A percentile compares a stretch with the other conserved stretches of the same genome.
These are phyloP conservation scores for Maniola jurtina DNA, from an alignment of 1,140 invertebrate genomes.

Conservation along the genomic window DNA sequence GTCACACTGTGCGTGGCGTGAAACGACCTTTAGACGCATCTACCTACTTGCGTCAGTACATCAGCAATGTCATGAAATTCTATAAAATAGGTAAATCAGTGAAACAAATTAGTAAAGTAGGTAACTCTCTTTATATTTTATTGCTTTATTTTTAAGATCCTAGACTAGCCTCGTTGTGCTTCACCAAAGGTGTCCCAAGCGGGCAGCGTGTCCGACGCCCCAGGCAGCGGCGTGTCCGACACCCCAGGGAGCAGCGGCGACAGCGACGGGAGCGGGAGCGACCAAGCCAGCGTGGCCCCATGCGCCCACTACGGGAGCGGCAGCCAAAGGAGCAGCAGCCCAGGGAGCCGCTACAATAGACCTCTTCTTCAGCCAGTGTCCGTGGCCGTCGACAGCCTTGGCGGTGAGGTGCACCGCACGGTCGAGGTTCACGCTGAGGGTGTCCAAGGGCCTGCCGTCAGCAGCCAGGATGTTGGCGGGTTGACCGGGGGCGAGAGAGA, in stretches of 20 bases:
- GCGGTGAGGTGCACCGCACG: conserved; percentile 55
- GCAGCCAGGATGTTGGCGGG: conserved; percentile 49
- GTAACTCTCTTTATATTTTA: conserved; percentile 14
- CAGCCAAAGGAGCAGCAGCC: conserved; percentile 3
- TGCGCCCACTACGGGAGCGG: background rate
- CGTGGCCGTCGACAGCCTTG: conserved; percentile 32
- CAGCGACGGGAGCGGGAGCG: conserved; percentile 12
- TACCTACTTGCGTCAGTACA: conserved; percentile 20
- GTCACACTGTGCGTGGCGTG: conserved; percentile 1
- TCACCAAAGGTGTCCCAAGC: conserved; percentile 9
- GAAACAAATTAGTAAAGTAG: conserved; percentile 6
- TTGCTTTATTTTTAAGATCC: background rate
- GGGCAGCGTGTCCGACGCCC: background rate
- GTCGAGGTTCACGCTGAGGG: conserved; percentile 67
- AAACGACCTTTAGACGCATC: too few species aligned
- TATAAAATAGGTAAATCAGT: background rate
- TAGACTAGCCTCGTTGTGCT: conserved; percentile 7
- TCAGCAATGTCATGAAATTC: too few species aligned
- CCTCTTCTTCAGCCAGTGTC: conserved; percentile 22
- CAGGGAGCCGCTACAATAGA: conserved; percentile 3
- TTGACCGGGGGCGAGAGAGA: conserved; percentile 54
- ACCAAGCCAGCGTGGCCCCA: conserved; percentile 9
- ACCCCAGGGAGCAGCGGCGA: conserved; percentile 19
- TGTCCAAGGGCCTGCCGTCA: conserved; percentile 56
- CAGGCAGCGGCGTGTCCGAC: conserved; percentile 6